These are phyloP conservation scores for Pseudopipra pipra DNA, from an alignment of 2,113 vertebrate species.

Conservation along the genomic window DNA sequence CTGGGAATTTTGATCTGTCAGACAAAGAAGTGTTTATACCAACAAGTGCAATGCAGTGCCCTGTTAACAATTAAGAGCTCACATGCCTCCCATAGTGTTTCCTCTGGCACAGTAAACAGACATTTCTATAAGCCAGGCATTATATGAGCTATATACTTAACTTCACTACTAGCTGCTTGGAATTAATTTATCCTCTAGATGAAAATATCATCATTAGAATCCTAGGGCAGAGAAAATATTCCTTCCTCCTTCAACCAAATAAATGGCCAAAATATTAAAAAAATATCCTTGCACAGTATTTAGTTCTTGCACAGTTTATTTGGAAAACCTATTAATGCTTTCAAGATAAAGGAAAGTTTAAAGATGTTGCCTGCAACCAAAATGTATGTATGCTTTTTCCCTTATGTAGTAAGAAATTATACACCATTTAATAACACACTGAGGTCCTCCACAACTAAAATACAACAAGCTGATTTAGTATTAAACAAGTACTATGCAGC, in stretches of 20 bases:
- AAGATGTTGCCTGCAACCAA: background rate
- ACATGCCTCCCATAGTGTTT: background rate
- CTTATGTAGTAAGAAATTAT: background rate
- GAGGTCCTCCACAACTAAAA: background rate
- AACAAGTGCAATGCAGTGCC: background rate
- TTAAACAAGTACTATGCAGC: constrained; percentile 18
- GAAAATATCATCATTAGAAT: background rate
- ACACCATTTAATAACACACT: background rate
- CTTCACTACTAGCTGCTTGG: background rate
- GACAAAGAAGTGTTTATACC: background rate
- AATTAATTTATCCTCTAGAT: background rate
- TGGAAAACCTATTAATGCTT: background rate
- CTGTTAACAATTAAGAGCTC: background rate
- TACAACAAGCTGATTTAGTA: background rate
- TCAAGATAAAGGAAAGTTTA: background rate
- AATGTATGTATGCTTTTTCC: background rate
- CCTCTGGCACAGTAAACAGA: background rate
- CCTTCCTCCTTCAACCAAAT: background rate
- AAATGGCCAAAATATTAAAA: background rate
- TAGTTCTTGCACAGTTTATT: background rate
- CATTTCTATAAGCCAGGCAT: background rate
- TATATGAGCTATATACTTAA: background rate
- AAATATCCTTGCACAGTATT: background rate
- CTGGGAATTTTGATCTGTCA: background rate
- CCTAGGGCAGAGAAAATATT: background rate